Conservation (phyloP, 2,888 invertebrate genomes). For the Polydesmus complanatus region DNA sequence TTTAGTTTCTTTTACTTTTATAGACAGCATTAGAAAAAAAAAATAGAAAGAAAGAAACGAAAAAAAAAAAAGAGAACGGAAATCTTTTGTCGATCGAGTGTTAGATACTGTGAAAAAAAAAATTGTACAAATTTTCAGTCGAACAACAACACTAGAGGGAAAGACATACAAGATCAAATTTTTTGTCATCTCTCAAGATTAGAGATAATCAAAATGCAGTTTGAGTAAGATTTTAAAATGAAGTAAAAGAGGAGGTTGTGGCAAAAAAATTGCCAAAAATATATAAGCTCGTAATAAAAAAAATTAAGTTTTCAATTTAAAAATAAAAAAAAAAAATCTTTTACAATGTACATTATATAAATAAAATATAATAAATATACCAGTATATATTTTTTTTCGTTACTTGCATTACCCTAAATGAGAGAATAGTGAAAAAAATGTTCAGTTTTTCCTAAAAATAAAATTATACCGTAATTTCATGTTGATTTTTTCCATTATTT, state of each 20-base stretch:
- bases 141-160: background rate
- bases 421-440: no score
- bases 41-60: background rate
- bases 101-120: background rate
- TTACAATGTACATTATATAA: no score
- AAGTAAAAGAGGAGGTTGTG: background rate
- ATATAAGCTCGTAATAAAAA: background rate
- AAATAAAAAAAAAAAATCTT: background rate
- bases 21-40: background rate
- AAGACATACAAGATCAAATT: constrained; percentile 7
- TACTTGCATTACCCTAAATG: no score
- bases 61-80: background rate
- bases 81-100: no score
- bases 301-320: background rate
- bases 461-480: no score
- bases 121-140: background rate
- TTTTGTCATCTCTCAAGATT: constrained; percentile 13
- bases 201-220: constrained; percentile 12
- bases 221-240: constrained; percentile 5
- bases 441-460: no score
- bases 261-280: background rate
- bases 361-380: no score
- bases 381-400: no score
- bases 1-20: background rate
- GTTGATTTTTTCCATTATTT: no score